Evolutionary conservation across 2,113 vertebrate species (phyloP).

Genomic region (Phalacrocorax carbo): DNA sequence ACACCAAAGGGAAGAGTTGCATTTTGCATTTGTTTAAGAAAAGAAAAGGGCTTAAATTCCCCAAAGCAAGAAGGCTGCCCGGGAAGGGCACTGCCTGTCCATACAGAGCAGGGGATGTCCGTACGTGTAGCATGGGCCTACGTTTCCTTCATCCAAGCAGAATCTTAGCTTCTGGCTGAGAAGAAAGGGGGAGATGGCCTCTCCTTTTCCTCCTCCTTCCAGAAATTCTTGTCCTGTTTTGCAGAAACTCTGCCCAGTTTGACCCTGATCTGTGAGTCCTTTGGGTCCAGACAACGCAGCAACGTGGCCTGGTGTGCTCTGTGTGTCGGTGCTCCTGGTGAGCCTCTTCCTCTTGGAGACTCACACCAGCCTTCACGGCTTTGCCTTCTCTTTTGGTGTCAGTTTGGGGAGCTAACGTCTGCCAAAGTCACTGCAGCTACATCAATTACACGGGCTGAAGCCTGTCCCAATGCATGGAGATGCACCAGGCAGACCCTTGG

Average conservation of each 20-base stretch:
- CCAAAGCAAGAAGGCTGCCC: background rate
- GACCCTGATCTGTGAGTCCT: background rate
- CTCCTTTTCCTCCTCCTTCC: background rate
- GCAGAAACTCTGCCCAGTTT: background rate
- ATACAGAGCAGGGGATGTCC: background rate
- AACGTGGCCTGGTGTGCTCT: background rate
- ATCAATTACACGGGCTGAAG: background rate
- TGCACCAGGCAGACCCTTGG: background rate
- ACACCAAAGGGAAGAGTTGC: background rate
- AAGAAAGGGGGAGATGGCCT: background rate
- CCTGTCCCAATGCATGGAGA: no score
- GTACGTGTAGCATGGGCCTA: background rate
- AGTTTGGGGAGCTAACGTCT: background rate
- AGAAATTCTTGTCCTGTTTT: background rate
- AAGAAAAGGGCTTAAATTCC: background rate
- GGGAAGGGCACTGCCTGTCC: background rate
- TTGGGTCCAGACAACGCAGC: no score
- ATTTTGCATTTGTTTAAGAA: background rate
- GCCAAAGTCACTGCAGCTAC: background rate
- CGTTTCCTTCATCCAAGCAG: background rate
- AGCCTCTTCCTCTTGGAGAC: background rate
- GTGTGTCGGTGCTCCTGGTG: background rate
- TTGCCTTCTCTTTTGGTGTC: background rate
- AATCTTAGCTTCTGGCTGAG: background rate
- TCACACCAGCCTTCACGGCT: background rate